Evolutionary conservation across 2,888 invertebrate species (phyloP), one percentile per base, ranked within the genome.

Genomic region (Hipparchia sbordonii): DNA sequence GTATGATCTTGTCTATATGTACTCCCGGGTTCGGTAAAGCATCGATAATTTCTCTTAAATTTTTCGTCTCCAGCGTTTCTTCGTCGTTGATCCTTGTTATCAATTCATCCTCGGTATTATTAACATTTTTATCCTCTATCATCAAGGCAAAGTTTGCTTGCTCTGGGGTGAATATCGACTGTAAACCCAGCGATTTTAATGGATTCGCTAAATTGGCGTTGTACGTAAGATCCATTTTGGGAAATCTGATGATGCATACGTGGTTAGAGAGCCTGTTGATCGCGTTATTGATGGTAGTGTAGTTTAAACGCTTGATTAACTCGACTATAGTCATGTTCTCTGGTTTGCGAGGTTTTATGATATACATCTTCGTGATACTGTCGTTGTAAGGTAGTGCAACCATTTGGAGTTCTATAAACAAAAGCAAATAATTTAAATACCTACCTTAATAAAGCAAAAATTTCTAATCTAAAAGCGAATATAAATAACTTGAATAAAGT

Each of bases 331-430:
- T 93, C 6, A 87, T 78, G 6, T 83, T 84, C 57, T 92, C 87
- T 0, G 85, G 84, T 7, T 79, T 76, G 12, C 86, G 88, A 0
- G 97, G 97, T 77, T 96, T 91, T 6, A 97, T 82, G 2, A 95
- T 94, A 82, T 96, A 96, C 95, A 97, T 95, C 0, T 92, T 93
- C 61, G 95, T 95, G 61, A 93, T 89, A 68, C 93, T 94, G 72
- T 96, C 96, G 84, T 96, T 96, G 86, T 97, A 97, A 0, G 97
- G 97, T 5, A 97, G 87, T 0, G 95, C 96, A 75, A 97, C 79
- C 81, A 97, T 95, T 79, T 96, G 95, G 71, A 95, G 93, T 51
- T 93, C 95, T 82, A 95, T 12, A 69, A 61, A 61, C 56, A 61
- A 13, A 67, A 62, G 9, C 45, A 57, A 45, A n/a, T 5, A 60